Percentiles rank a stretch among this genome's conserved stretches.
These are phyloP conservation scores for Tanytarsus gracilentus DNA, from an alignment of 2,888 invertebrate genomes.

Conservation along the genomic window DNA sequence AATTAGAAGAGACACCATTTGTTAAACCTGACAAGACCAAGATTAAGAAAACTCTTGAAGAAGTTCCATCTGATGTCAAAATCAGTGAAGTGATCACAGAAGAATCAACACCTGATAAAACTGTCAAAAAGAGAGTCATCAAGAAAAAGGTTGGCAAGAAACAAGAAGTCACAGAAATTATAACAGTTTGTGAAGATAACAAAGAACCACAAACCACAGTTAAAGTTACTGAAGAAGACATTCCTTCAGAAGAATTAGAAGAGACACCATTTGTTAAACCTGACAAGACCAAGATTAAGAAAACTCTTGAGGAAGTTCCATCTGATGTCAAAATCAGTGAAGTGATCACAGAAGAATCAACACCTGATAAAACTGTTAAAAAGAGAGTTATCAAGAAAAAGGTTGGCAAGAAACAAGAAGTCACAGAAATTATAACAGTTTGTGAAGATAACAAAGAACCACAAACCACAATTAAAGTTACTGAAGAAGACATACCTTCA, in stretches of 20 bases:
- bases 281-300: slow-evolving; percentile 31
- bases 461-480: slow-evolving; percentile 35
- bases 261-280: slow-evolving; percentile 33
- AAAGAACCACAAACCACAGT: slow-evolving; percentile 30
- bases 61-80: slow-evolving; percentile 33
- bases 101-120: slow-evolving; percentile 33
- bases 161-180: slow-evolving; percentile 43
- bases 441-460: slow-evolving; percentile 39
- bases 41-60: slow-evolving; percentile 32
- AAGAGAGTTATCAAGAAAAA: slow-evolving; percentile 33
- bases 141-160: slow-evolving; percentile 41
- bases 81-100: slow-evolving; percentile 33
- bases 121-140: slow-evolving; percentile 33
- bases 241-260: background rate
- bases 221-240: background rate
- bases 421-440: slow-evolving; percentile 35
- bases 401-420: slow-evolving; percentile 35
- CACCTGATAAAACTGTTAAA: slow-evolving; percentile 35
- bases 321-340: background rate
- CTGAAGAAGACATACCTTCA: slow-evolving; percentile 35
- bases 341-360: slow-evolving; percentile 30
- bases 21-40: no score
- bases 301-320: background rate
- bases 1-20: no score
- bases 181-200: slow-evolving; percentile 33